Evolutionary conservation across 2,888 invertebrate genomes (phyloP).

Genomic region (Pseudococcus viburni): DNA sequence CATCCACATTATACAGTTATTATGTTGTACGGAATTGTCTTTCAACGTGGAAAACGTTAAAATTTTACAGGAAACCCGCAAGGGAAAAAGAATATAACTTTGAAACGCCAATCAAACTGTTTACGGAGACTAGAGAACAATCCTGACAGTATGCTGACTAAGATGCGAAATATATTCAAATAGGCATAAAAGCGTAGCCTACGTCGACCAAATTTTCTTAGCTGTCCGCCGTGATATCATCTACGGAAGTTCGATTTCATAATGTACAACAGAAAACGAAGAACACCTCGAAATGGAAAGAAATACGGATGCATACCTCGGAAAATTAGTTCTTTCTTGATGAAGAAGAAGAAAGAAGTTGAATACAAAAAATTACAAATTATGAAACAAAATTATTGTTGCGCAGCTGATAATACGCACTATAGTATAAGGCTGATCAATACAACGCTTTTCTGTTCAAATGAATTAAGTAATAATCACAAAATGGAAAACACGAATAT

Average conservation of each 20-base stretch:
- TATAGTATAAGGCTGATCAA: constrained; percentile 59
- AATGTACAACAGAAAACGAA: not conserved
- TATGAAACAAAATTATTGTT: constrained; percentile 61
- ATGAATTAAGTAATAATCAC: constrained; percentile 57
- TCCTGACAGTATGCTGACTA: not conserved
- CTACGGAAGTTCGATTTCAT: not conserved
- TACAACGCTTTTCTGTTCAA: constrained; percentile 36
- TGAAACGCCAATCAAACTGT: no score
- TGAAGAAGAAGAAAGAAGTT: constrained; percentile 10
- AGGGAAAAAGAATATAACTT: no score
- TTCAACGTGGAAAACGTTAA: no score
- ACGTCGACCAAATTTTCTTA: not conserved
- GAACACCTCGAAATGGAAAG: not conserved
- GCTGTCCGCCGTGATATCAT: not conserved
- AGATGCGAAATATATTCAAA: not conserved
- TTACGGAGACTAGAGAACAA: not conserved
- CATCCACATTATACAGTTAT: no score
- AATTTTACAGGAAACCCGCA: no score
- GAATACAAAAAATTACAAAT: constrained; percentile 46
- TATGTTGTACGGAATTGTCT: no score
- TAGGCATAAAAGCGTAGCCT: constrained; percentile 16
- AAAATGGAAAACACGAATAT: constrained; percentile 62
- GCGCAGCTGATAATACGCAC: constrained; percentile 66
- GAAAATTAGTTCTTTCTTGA: constrained; percentile 9
- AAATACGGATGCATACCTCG: constrained; percentile 27